phyloP scores from a whole-genome alignment of 2,797 vertebrate genomes.

The Ficedula albicollis region DNA sequence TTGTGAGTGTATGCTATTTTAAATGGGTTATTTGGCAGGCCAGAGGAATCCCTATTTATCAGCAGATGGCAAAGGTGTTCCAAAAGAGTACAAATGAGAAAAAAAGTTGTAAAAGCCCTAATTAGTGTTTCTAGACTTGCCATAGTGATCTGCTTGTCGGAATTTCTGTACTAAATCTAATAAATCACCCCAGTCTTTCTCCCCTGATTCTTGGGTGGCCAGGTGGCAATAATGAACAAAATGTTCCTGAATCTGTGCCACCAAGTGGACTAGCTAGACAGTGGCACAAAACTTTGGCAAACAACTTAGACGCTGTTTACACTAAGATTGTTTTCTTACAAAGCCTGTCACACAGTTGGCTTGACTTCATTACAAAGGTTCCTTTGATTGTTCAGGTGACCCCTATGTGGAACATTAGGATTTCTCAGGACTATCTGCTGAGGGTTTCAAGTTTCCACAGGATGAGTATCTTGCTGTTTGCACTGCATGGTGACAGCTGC shows the following conservation, averaged over 20 bases:
- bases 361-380: background rate
- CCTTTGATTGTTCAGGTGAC: background rate
- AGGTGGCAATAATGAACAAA: background rate
- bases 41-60: constrained; percentile 43
- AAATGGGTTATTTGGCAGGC: constrained; percentile 53
- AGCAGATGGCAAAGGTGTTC: constrained; percentile 20
- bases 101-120: background rate
- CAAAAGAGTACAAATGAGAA: constrained; percentile 50
- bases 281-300: background rate
- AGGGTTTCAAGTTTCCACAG: background rate
- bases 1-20: constrained; percentile 57
- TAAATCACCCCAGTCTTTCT: background rate
- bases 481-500: background rate
- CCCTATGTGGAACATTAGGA: background rate
- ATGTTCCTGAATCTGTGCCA: background rate
- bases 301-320: background rate
- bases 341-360: background rate
- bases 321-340: background rate
- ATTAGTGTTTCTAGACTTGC: constrained; percentile 4
- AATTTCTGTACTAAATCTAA: background rate
- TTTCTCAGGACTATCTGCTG: background rate
- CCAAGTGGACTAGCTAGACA: background rate
- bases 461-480: background rate
- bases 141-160: background rate
- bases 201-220: background rate